Evolutionary conservation across 1,140 invertebrate species (phyloP).

Genomic region (Drosophila watanabei): DNA sequence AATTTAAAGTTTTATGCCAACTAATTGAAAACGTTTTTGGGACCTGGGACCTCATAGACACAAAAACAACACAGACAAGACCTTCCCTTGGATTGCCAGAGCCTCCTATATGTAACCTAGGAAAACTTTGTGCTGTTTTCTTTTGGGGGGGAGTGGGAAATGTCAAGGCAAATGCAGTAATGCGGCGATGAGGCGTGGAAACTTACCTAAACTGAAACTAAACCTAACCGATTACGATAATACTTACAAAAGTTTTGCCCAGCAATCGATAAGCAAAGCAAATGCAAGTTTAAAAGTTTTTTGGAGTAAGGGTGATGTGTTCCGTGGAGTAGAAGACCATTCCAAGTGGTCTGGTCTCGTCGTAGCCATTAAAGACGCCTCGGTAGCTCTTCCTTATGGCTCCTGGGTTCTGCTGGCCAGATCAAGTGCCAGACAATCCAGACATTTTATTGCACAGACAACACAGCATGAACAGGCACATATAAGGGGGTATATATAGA

Average conservation of each 20-base stretch:
- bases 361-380: slow-evolving; percentile 59
- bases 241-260: slow-evolving; percentile 18
- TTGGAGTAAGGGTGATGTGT: background rate
- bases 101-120: slow-evolving; percentile 12
- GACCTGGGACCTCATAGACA: slow-evolving; percentile 9
- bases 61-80: slow-evolving; percentile 14
- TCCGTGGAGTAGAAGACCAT: background rate
- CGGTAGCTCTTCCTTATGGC: slow-evolving; percentile 50
- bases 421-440: slow-evolving; percentile 60
- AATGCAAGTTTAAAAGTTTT: slow-evolving; percentile 26
- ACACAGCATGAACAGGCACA: slow-evolving; percentile 30
- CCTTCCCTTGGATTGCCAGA: slow-evolving; percentile 3
- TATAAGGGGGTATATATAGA: slow-evolving; percentile 9
- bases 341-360: slow-evolving; percentile 29
- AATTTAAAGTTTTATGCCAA: slow-evolving; percentile 46
- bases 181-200: slow-evolving; percentile 18
- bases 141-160: slow-evolving; percentile 23
- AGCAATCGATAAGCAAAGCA: slow-evolving; percentile 26
- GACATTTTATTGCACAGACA: slow-evolving; percentile 54
- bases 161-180: slow-evolving; percentile 50
- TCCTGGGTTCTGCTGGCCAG: slow-evolving; percentile 29
- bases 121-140: slow-evolving; percentile 28
- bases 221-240: slow-evolving; percentile 47
- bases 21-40: slow-evolving; percentile 43
- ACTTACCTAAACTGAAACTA: slow-evolving; percentile 5